Evolutionary conservation across 1,140 invertebrate species (phyloP).

Genomic region (Drosophila malerkotliana): DNA sequence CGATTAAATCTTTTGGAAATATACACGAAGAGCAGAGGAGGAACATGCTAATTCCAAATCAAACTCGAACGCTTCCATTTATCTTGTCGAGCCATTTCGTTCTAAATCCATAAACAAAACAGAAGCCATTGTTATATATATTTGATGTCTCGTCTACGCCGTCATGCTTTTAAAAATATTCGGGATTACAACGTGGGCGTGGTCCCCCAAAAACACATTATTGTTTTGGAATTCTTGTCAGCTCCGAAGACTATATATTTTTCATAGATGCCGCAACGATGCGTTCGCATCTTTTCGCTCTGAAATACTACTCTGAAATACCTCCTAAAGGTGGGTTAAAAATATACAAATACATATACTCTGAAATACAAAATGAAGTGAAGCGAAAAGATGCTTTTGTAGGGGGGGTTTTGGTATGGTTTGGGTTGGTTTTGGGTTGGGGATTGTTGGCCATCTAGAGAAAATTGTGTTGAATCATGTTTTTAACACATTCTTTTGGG

Average conservation of each 20-base stretch:
- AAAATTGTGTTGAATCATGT: slow-evolving; percentile 22
- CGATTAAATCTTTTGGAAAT: slow-evolving; percentile 12
- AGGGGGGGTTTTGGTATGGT: too few species aligned
- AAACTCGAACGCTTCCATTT: slow-evolving; percentile 5
- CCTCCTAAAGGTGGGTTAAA: background rate
- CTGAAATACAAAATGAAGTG: background rate
- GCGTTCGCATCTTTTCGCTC: background rate
- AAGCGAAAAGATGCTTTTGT: background rate
- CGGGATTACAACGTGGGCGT: slow-evolving; percentile 9
- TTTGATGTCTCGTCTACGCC: background rate
- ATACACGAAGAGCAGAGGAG: background rate
- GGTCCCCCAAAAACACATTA: slow-evolving; percentile 3
- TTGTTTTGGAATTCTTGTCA: slow-evolving; percentile 13
- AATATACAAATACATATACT: slow-evolving; percentile 1
- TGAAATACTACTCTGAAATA: background rate
- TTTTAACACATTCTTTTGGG: slow-evolving; percentile 14
- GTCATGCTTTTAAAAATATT: slow-evolving; percentile 16
- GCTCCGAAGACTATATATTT: background rate
- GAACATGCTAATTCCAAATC: slow-evolving; percentile 28
- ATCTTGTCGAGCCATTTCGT: background rate
- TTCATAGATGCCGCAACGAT: slow-evolving; percentile 1
- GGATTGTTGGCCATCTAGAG: slow-evolving; percentile 5
- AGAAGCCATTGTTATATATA: slow-evolving; percentile 5
- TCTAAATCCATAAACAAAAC: slow-evolving; percentile 19
- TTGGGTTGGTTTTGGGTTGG: background rate